Evolutionary conservation across 2,797 vertebrate genomes (phyloP), one percentile per base, ranked within the genome.

Genomic region (Monodelphis domestica): DNA sequence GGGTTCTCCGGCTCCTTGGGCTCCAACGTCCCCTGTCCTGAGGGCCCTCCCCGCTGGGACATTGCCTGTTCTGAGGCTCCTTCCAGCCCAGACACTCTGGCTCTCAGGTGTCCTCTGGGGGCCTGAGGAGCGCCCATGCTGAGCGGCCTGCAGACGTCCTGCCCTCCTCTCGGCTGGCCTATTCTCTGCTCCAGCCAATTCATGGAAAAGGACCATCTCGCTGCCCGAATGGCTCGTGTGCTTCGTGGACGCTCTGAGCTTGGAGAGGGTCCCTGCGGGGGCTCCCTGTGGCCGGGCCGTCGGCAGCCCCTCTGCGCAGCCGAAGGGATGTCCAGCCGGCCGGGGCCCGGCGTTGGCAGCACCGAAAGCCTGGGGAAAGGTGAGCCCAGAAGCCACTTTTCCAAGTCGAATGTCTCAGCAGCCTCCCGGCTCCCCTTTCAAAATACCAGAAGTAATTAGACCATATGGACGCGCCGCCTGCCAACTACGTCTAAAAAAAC

Each of bases 391-490:
- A 96, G 94, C 94, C 96, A 93, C 96, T 95, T 97, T 91, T 95
- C 95, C 5, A 95, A 96, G 17, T 97, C 97, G 90, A 96, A 91
- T 63, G 96, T 97, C 94, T 97, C 97, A 95, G 92, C 96, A 97
- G 97, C 97, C 97, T 98, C 97, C 50, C 54, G 93, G 87, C 90
- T 94, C 96, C 96, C 54, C 92, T 94, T 97, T 95, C 94, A 98
- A 97, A 98, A 98, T 94, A 97, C 95, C 95, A 97, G 97, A 95
- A 97, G 96, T 97, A 97, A 98, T 97, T 95, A 96, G 97, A 92
- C 94, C 98, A 98, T 98, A 98, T 97, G 98, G 98, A 97, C 94
- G 53, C 91, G 95, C 92, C 93, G 52, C 52, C 12, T 97, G 97
- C 96, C 98, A 98, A 96, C 50, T 97, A 63, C 70, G 30, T 97